Evolutionary conservation across 2,113 vertebrate genomes (phyloP), one percentile per base, ranked within the genome.

Genomic region (Nerophis ophidion): DNA sequence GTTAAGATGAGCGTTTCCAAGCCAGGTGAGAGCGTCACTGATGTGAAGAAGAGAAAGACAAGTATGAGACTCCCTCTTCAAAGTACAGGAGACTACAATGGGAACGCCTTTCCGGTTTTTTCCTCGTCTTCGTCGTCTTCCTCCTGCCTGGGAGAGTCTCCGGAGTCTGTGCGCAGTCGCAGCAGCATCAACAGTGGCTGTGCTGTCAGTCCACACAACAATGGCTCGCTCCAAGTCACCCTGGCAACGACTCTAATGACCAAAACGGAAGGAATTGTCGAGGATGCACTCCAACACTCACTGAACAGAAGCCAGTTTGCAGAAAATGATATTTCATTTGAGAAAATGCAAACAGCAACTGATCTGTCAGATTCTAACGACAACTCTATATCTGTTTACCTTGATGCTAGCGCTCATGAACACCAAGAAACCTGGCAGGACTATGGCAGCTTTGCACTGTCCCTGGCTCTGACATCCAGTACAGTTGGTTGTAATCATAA

Each of bases 341-440:
- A 48, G 51, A 66, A 50, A 8, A 26, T 57, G 2, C 63, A 63
- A 35, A 72, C 46, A 0, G 57, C n/a, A 26, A 8, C 14, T 0
- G 74, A 72, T 9, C 15, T 49, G 6, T 68, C 79, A 0, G 67
- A 75, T 19, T 81, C 81, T 38, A 86, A 80, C 0, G 85, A 88
- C 33, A 83, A 79, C 74, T 90, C 88, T 0, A 56, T 71, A 17
- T 89, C 87, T 0, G 58, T 89, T 35, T 90, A 90, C 65, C 62
- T 90, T 57, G 88, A 90, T 4, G 86, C 88, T 48, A 64, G 48
- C 52, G 61, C 76, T 7, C 61, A 63, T 0, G 64, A 72, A 0
- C 50, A 19, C 8, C 66, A 60, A 10, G 72, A 77, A 44, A 57
- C 66, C 57, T 81, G 79, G 73, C 72, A 81, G 0, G 52, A 81